Conservation (phyloP, 2,113 vertebrate genomes). For the Corvus moneduloides region DNA sequence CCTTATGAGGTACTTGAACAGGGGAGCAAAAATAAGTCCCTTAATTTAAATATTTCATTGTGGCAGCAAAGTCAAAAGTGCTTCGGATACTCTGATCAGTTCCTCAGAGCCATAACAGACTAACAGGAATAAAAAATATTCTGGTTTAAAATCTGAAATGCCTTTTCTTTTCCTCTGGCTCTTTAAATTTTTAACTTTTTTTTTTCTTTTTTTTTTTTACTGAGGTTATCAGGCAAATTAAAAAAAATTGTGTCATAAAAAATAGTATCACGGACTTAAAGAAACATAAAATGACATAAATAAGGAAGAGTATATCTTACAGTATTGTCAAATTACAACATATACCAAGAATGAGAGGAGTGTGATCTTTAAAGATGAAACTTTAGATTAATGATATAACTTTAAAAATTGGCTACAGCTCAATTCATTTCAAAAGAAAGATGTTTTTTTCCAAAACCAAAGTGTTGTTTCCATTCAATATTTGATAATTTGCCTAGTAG, state of each 20-base stretch:
- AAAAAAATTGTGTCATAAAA: not conserved
- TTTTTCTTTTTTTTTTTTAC: not conserved
- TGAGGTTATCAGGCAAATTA: not conserved
- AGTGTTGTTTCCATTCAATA: not conserved
- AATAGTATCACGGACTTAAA: not conserved
- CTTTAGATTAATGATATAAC: not conserved
- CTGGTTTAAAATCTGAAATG: not conserved
- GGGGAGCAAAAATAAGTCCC: not conserved
- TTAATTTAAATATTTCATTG: constrained; percentile 10
- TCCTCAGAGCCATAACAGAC: not conserved
- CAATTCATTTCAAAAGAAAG: not conserved
- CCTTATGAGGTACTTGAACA: not conserved
- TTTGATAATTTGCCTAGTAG: not conserved
- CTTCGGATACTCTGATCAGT: not conserved
- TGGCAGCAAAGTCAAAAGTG: not conserved
- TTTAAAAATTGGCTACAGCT: not conserved
- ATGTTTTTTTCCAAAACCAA: not conserved
- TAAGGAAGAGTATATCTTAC: not conserved
- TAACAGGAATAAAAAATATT: not conserved
- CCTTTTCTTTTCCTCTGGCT: not conserved
- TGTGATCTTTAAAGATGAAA: not conserved
- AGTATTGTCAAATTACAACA: not conserved
- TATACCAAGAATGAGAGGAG: not conserved
- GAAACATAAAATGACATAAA: not conserved
- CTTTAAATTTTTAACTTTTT: not conserved